These are phyloP conservation scores for Asarcornis scutulata DNA, from an alignment of 2,113 vertebrate species.

Conservation along the genomic window DNA sequence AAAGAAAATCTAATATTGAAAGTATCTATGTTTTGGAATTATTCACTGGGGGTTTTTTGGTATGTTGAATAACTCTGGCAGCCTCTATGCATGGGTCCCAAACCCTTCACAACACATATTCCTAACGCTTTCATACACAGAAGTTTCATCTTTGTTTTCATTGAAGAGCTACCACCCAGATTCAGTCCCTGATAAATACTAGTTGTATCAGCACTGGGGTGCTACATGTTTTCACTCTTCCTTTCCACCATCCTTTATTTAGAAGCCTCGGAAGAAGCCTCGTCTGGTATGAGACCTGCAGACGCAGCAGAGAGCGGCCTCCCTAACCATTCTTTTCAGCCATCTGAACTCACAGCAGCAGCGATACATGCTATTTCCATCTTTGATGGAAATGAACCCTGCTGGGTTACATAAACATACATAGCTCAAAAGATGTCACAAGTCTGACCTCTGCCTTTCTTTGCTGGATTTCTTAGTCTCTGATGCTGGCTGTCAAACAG, in stretches of 20 bases:
- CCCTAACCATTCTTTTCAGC: not conserved
- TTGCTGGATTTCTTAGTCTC: slow-evolving; percentile 35
- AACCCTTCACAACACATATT: not conserved
- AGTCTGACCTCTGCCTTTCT: slow-evolving; percentile 65
- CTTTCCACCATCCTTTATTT: not conserved
- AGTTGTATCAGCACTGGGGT: not conserved
- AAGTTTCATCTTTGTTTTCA: not conserved
- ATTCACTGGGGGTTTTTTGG: not conserved
- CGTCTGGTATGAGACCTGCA: not conserved
- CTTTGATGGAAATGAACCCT: slow-evolving; percentile 62
- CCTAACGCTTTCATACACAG: not conserved
- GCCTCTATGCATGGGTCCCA: not conserved
- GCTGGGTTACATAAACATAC: slow-evolving; percentile 67
- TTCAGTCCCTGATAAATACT: not conserved
- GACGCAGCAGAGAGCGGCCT: not conserved
- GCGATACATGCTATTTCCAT: not conserved
- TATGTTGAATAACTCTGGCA: not conserved
- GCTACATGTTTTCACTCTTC: not conserved
- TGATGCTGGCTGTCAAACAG: slow-evolving; percentile 15
- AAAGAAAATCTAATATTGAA: not conserved
- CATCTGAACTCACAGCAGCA: not conserved
- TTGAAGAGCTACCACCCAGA: not conserved
- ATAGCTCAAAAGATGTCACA: slow-evolving; percentile 61
- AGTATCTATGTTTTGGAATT: not conserved
- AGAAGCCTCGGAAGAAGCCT: not conserved